Conservation (phyloP, 2,888 invertebrate species). For the Xestia sexstrigata region DNA sequence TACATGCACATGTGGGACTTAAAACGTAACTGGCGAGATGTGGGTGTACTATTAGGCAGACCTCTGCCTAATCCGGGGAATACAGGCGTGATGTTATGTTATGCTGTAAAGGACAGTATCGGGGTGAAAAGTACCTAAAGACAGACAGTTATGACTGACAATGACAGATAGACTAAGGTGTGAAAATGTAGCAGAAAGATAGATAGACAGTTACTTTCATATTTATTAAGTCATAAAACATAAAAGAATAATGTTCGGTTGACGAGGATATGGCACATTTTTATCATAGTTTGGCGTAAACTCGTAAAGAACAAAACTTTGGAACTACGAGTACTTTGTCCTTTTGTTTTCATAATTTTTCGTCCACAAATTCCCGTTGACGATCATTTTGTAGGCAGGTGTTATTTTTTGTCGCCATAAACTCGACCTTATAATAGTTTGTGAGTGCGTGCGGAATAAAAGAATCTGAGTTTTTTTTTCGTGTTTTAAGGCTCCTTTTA, state of each 20-base stretch:
- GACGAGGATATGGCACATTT: not conserved
- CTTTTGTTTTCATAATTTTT: slow-evolving; percentile 1
- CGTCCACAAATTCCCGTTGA: not conserved
- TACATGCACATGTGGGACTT: too few relatives aligned
- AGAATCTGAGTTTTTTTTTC: not conserved
- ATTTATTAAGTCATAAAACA: not conserved
- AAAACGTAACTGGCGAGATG: too few relatives aligned
- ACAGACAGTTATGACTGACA: too few relatives aligned
- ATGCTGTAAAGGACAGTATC: too few relatives aligned
- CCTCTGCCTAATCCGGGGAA: too few relatives aligned
- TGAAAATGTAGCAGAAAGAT: not conserved
- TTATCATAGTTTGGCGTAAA: slow-evolving; percentile 10
- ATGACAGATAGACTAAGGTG: not conserved
- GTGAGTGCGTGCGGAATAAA: not conserved
- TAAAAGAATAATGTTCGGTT: not conserved
- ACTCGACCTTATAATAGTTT: not conserved
- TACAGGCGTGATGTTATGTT: too few relatives aligned
- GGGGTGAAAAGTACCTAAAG: too few relatives aligned
- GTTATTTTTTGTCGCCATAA: not conserved
- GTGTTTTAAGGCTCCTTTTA: not conserved
- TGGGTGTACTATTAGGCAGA: too few relatives aligned
- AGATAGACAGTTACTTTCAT: too few relatives aligned
- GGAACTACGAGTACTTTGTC: not conserved
- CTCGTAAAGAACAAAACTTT: slow-evolving; percentile 17
- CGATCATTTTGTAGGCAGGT: not conserved